Conservation (phyloP, 2,113 vertebrate species). For the Paraplagusia blochii region DNA sequence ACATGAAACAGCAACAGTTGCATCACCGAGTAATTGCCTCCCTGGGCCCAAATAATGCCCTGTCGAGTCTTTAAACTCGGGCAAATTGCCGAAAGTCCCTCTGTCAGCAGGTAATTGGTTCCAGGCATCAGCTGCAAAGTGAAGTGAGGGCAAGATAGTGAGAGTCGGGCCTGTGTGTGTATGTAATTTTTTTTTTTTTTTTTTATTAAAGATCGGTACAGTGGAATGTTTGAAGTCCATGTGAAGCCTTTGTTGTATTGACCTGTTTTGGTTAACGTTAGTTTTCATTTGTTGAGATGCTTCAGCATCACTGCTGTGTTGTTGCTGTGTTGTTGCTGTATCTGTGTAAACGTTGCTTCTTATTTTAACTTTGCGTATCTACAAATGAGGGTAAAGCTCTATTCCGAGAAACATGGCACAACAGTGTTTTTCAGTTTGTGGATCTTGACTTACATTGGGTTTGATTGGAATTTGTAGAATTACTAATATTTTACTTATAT, state of each 20-base stretch:
- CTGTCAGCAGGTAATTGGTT: constrained; percentile 77
- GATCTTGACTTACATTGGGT: no score
- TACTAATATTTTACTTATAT: no score
- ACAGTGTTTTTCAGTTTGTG: no score
- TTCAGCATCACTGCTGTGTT: constrained; percentile 33
- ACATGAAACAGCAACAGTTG: constrained; percentile 78
- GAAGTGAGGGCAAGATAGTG: constrained; percentile 55
- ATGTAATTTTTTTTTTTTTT: no score
- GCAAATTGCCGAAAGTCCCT: constrained; percentile 75
- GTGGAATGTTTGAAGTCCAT: constrained; percentile 13
- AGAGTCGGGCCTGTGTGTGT: constrained; percentile 32
- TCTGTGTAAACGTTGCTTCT: no score
- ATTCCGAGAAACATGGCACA: no score
- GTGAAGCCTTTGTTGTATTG: constrained; percentile 23
- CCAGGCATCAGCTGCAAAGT: constrained; percentile 66
- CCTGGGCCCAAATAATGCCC: constrained; percentile 69
- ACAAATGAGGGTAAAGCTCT: no score
- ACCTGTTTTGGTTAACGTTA: constrained; percentile 35
- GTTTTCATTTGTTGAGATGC: constrained; percentile 41
- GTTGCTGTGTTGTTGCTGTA: no score
- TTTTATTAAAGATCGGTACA: constrained; percentile 33
- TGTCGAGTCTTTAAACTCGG: constrained; percentile 71
- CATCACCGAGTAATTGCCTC: constrained; percentile 76
- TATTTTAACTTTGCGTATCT: no score
- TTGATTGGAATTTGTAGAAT: no score